phyloP scores from a whole-genome alignment of 2,888 invertebrate genomes.

The Trileptium ribeirensis region DNA sequence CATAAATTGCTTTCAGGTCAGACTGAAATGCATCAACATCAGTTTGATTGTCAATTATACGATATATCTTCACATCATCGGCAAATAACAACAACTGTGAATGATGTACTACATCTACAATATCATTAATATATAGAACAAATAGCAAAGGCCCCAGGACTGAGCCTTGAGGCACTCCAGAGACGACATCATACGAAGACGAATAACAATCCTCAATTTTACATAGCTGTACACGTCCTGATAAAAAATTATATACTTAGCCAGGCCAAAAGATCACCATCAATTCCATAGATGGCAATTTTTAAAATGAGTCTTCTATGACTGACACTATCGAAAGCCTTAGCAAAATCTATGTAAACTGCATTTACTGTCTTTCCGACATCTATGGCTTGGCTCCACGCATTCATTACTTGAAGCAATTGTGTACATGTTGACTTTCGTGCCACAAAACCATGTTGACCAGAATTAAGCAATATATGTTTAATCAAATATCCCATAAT shows the following conservation, averaged over 20 bases:
- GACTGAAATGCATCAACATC: too few relatives aligned
- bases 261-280: neutral
- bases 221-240: neutral
- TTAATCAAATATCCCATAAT: too few relatives aligned
- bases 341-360: too few relatives aligned
- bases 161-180: neutral
- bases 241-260: neutral
- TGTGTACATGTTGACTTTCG: neutral
- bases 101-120: neutral
- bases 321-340: neutral
- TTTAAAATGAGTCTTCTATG: neutral
- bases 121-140: neutral
- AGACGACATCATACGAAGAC: neutral
- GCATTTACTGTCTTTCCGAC: neutral
- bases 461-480: too few relatives aligned
- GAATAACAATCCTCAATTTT: neutral
- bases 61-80: neutral
- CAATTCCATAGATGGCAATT: neutral
- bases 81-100: neutral
- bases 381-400: neutral
- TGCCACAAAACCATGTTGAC: neutral
- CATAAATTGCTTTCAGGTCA: too few relatives aligned
- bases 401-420: too few relatives aligned
- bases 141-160: neutral
- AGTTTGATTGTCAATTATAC: too few relatives aligned